These are phyloP conservation scores for Caenorhabditis becei DNA, from an alignment of 2,888 invertebrate genomes.

Conservation along the genomic window DNA sequence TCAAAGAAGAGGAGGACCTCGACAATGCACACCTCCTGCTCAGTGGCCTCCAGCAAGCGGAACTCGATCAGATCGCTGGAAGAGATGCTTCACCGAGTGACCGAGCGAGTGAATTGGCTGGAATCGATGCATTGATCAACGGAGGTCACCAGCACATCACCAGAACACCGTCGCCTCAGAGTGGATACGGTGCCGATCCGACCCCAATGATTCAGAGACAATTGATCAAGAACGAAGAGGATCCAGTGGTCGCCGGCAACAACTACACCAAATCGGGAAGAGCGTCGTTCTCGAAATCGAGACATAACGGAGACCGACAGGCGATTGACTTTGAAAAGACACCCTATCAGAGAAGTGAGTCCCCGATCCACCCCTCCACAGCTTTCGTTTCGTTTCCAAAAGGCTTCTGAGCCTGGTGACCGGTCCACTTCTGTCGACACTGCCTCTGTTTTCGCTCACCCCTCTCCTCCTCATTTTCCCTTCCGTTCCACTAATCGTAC, in stretches of 20 bases:
- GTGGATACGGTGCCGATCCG: conserved; percentile 34
- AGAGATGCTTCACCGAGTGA: conserved; percentile 10
- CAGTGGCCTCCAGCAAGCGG: conserved; percentile 61
- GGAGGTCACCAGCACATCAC: conserved; percentile 56
- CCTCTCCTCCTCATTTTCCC: background rate
- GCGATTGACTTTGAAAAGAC: conserved; percentile 22
- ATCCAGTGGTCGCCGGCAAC: conserved; percentile 32
- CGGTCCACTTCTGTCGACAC: conserved; percentile 7
- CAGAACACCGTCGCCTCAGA: conserved; percentile 60
- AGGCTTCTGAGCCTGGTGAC: too few relatives aligned
- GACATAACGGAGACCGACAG: conserved; percentile 18
- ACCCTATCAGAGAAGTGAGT: conserved; percentile 44
- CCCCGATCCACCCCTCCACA: background rate
- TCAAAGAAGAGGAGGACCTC: conserved; percentile 59
- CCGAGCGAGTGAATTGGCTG: conserved; percentile 65
- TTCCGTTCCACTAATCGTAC: conserved; percentile 51
- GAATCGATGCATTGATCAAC: conserved; percentile 73
- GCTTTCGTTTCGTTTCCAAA: too few relatives aligned
- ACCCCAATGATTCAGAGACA: conserved; percentile 55
- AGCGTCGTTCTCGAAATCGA: conserved; percentile 25
- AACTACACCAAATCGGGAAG: conserved; percentile 23
- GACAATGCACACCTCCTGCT: conserved; percentile 47
- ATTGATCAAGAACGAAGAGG: conserved; percentile 63
- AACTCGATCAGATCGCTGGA: conserved; percentile 63
- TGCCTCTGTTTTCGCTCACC: conserved; percentile 26